A percentile compares a stretch with the other conserved stretches of the same genome.
phyloP scores from a whole-genome alignment of 2,113 vertebrate species.

The Euleptes europaea region DNA sequence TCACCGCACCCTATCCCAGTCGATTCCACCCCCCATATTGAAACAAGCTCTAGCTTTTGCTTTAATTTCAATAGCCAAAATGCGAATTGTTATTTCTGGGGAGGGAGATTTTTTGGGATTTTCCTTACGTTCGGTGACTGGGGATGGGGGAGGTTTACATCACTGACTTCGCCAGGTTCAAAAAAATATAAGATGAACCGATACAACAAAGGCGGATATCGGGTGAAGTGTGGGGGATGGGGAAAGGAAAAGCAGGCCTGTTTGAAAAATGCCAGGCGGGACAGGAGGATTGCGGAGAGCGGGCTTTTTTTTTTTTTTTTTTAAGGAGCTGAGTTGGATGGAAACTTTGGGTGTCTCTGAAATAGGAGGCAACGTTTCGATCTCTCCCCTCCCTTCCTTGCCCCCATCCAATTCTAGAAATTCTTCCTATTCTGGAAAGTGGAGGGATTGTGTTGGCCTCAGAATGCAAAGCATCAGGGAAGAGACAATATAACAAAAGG shows the following conservation, averaged over 20 bases:
- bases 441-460: not conserved
- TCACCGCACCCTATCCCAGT: not conserved
- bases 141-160: too few species aligned
- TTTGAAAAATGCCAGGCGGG: not conserved
- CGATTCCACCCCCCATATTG: not conserved
- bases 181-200: not conserved
- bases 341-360: not conserved
- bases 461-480: slow-evolving; percentile 15
- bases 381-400: not conserved
- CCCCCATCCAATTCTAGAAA: not conserved
- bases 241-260: not conserved
- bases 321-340: not conserved
- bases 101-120: too few species aligned
- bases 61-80: not conserved
- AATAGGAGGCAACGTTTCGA: not conserved
- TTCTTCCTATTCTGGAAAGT: not conserved
- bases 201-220: slow-evolving; percentile 7
- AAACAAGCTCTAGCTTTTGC: not conserved
- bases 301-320: not conserved
- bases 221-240: not conserved
- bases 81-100: not conserved
- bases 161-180: not conserved
- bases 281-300: not conserved
- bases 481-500: slow-evolving; percentile 52
- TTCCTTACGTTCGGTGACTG: too few species aligned